Evolutionary conservation across 2,113 vertebrate species (phyloP).

Genomic region (Hemicordylus capensis): DNA sequence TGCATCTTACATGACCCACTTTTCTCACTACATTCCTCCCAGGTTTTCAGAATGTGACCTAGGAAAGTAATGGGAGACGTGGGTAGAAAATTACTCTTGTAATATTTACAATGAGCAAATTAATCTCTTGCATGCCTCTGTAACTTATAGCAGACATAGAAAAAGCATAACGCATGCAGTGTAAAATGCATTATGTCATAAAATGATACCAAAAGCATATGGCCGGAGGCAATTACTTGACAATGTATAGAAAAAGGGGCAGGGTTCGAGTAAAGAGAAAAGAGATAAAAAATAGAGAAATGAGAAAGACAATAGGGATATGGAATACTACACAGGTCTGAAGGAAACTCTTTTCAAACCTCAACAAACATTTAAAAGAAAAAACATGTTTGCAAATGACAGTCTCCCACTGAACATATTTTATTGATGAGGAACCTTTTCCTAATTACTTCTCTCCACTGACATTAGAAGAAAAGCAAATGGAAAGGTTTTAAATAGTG

Average conservation of each 20-base stretch:
- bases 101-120: background rate
- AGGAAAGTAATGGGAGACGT: background rate
- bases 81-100: background rate
- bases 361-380: conserved; percentile 27
- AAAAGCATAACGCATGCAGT: background rate
- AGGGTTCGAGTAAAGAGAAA: background rate
- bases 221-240: conserved; percentile 3
- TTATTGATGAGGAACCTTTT: conserved; percentile 49
- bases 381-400: conserved; percentile 30
- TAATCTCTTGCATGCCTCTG: background rate
- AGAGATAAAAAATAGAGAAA: background rate
- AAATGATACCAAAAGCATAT: background rate
- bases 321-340: conserved; percentile 9
- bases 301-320: background rate
- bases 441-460: conserved; percentile 42
- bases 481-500: conserved; percentile 36
- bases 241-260: conserved; percentile 14
- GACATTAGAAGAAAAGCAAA: conserved; percentile 44
- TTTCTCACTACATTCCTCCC: background rate
- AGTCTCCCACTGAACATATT: conserved; percentile 31
- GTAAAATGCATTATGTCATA: background rate
- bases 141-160: background rate
- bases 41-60: background rate
- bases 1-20: background rate
- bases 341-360: conserved; percentile 16